Evolutionary conservation across 2,888 invertebrate species (phyloP).

Genomic region (Choristoneura rosaceana): DNA sequence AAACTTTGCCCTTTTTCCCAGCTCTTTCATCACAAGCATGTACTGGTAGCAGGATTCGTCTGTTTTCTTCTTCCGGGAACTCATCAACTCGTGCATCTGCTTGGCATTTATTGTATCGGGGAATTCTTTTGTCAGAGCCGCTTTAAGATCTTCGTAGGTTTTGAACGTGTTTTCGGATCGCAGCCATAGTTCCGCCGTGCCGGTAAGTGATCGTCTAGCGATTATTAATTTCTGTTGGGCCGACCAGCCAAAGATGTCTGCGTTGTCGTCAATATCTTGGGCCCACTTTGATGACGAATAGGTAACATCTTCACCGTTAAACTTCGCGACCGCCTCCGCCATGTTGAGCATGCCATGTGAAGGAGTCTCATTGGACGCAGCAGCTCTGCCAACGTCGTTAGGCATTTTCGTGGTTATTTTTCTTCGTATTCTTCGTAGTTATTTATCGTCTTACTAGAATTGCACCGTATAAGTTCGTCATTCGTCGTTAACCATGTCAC

Average conservation of each 20-base stretch:
- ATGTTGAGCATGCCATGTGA: neutral
- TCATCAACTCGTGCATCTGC: slow-evolving; percentile 11
- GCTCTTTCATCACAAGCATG: slow-evolving; percentile 8
- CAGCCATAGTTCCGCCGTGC: slow-evolving; percentile 5
- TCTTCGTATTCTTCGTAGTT: too few species aligned
- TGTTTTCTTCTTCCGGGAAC: neutral
- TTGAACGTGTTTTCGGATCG: neutral
- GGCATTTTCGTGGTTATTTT: neutral
- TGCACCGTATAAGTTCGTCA: too few species aligned
- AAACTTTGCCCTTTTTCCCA: slow-evolving; percentile 5
- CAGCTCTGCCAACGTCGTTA: neutral
- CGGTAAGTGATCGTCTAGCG: slow-evolving; percentile 1
- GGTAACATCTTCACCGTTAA: slow-evolving; percentile 1
- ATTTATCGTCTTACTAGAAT: neutral
- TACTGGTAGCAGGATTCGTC: slow-evolving; percentile 10
- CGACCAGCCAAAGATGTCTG: slow-evolving; percentile 2
- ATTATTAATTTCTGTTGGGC: neutral
- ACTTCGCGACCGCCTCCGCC: neutral
- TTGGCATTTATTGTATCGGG: too few species aligned
- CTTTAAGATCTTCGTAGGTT: neutral
- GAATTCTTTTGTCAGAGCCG: too few species aligned
- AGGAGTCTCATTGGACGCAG: neutral
- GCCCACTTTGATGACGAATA: slow-evolving; percentile 3
- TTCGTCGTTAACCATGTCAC: too few species aligned
- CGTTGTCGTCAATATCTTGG: slow-evolving; percentile 3